Evolutionary conservation across 2,888 invertebrate species (phyloP).

Genomic region (Apodemia mormo): DNA sequence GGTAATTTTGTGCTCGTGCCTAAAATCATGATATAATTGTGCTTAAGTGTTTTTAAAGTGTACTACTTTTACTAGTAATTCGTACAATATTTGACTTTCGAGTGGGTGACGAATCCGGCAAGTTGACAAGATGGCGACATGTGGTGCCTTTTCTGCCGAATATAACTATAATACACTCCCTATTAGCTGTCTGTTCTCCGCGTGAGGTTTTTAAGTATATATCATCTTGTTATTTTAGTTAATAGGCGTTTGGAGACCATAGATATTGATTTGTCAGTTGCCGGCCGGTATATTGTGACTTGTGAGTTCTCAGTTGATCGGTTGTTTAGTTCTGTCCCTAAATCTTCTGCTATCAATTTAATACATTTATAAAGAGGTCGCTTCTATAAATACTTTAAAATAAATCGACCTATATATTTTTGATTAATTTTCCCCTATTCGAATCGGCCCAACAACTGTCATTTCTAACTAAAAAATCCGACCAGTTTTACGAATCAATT

Average conservation of each 20-base stretch:
- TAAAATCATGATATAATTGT: constrained; percentile 21
- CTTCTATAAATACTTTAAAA: too few species aligned
- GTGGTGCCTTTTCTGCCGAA: constrained; percentile 65
- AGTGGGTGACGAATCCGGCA: constrained; percentile 71
- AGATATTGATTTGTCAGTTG: constrained; percentile 20
- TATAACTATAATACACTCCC: constrained; percentile 31
- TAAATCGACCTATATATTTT: too few species aligned
- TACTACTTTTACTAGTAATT: constrained; percentile 24
- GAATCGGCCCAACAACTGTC: too few species aligned
- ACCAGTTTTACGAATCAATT: too few species aligned
- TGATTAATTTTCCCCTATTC: too few species aligned
- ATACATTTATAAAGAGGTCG: too few species aligned
- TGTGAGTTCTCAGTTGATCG: background rate
- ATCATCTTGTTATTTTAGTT: background rate
- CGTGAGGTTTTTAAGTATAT: background rate
- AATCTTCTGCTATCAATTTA: background rate
- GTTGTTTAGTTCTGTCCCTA: background rate
- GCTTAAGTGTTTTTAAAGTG: constrained; percentile 50
- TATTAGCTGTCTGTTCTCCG: background rate
- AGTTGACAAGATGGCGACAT: constrained; percentile 82
- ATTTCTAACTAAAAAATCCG: too few species aligned
- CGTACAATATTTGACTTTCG: constrained; percentile 25
- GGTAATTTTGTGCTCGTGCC: constrained; percentile 39
- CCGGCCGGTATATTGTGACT: constrained; percentile 42
- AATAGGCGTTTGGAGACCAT: background rate